phyloP scores from a whole-genome alignment of 1,140 invertebrate genomes.

The Drosophila tropicalis region DNA sequence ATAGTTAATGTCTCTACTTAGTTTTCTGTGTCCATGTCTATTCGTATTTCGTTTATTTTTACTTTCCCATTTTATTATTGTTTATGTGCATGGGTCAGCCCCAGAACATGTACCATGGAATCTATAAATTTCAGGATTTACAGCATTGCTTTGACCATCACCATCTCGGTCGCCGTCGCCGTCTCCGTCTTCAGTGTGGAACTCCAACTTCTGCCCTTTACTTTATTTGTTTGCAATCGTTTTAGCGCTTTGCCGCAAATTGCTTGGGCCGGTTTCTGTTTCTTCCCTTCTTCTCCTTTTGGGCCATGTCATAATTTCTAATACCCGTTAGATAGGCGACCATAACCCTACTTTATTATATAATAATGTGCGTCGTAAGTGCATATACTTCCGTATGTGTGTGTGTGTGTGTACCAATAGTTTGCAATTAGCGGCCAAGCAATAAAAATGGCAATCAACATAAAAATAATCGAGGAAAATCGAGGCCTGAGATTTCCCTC shows the following conservation, averaged over 20 bases:
- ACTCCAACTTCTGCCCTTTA: not conserved
- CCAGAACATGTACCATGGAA: constrained; percentile 11
- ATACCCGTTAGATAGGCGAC: constrained; percentile 62
- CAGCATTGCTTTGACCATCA: constrained; percentile 38
- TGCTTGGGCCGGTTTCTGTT: constrained; percentile 23
- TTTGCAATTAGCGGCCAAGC: constrained; percentile 67
- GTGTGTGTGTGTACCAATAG: constrained; percentile 56
- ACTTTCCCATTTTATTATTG: constrained; percentile 53
- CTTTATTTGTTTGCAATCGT: constrained; percentile 64
- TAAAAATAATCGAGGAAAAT: constrained; percentile 72
- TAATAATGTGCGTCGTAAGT: constrained; percentile 49
- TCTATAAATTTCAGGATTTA: constrained; percentile 75
- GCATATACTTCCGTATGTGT: constrained; percentile 4
- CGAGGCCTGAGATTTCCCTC: constrained; percentile 8
- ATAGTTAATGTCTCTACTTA: not conserved
- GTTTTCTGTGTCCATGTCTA: not conserved
- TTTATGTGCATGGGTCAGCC: constrained; percentile 48
- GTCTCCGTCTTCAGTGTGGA: not conserved
- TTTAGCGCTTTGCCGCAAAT: constrained; percentile 40
- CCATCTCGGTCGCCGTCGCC: constrained; percentile 12
- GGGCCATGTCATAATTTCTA: constrained; percentile 72
- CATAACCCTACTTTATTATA: constrained; percentile 75
- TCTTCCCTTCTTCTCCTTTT: not conserved
- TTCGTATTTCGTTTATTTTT: constrained; percentile 5
- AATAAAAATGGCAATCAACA: constrained; percentile 72